Evolutionary conservation across 1,140 invertebrate genomes (phyloP).

Genomic region (Apolygus lucorum): DNA sequence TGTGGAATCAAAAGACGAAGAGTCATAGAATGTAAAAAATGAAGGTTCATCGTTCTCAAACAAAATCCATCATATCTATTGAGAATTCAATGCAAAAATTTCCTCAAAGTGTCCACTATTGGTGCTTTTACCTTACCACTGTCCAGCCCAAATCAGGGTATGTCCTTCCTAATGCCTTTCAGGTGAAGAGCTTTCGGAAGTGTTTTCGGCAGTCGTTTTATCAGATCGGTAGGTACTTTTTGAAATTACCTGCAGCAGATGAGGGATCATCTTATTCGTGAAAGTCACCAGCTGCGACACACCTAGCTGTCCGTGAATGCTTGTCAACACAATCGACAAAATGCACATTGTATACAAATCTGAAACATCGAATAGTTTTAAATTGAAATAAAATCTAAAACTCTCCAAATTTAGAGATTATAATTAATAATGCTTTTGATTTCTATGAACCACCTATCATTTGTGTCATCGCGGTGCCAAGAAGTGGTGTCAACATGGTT

Average conservation of each 20-base stretch:
- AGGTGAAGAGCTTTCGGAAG: not conserved
- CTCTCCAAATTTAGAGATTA: not conserved
- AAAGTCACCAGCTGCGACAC: conserved; percentile 29
- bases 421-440: not conserved
- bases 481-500: not conserved
- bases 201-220: not conserved
- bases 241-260: conserved; percentile 30
- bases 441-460: no score
- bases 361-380: not conserved
- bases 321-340: not conserved
- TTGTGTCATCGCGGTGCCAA: not conserved
- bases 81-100: no score
- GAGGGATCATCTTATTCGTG: conserved; percentile 32
- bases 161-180: not conserved
- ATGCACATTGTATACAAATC: not conserved
- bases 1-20: no score
- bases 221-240: not conserved
- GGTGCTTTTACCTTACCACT: no score
- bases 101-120: no score
- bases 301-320: not conserved
- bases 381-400: not conserved
- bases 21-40: no score
- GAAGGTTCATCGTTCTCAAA: no score
- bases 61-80: no score
- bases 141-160: not conserved